These are phyloP conservation scores for Lacerta bilineata DNA, from an alignment of 2,797 vertebrate species.

Conservation along the genomic window DNA sequence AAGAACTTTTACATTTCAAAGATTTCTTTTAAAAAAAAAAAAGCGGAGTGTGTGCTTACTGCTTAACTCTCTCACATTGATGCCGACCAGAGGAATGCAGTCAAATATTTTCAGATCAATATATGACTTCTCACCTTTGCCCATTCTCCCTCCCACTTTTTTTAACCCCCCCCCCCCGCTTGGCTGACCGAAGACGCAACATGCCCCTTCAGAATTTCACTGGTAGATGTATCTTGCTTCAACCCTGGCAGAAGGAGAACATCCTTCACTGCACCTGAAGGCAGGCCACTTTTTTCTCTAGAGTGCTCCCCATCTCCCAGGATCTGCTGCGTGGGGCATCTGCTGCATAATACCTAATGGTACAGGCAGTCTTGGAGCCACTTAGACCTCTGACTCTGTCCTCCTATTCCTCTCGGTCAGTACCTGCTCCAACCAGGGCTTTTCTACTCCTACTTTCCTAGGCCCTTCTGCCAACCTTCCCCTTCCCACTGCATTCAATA, in stretches of 20 bases:
- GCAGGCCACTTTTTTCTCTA: too few species aligned
- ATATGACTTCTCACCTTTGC: background rate
- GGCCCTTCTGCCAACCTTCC: background rate
- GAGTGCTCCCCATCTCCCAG: too few species aligned
- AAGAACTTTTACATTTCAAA: constrained; percentile 3
- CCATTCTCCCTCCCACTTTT: background rate
- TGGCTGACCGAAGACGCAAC: background rate
- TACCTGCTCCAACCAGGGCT: background rate
- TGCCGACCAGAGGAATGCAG: background rate
- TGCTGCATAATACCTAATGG: too few species aligned
- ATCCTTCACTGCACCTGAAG: too few species aligned
- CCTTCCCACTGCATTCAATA: background rate
- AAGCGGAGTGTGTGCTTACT: background rate
- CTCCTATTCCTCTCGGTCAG: background rate
- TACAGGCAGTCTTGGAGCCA: too few species aligned
- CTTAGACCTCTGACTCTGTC: background rate
- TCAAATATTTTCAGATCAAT: constrained; percentile 8
- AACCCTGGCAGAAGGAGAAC: too few species aligned
- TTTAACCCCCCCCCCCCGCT: too few species aligned
- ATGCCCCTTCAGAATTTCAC: background rate
- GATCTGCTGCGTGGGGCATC: too few species aligned
- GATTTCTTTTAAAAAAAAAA: background rate
- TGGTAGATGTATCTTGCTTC: too few species aligned
- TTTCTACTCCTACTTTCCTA: background rate
- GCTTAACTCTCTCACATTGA: background rate